Evolutionary conservation across 2,888 invertebrate species (phyloP).

Genomic region (Lordiphosa fenestrarum): DNA sequence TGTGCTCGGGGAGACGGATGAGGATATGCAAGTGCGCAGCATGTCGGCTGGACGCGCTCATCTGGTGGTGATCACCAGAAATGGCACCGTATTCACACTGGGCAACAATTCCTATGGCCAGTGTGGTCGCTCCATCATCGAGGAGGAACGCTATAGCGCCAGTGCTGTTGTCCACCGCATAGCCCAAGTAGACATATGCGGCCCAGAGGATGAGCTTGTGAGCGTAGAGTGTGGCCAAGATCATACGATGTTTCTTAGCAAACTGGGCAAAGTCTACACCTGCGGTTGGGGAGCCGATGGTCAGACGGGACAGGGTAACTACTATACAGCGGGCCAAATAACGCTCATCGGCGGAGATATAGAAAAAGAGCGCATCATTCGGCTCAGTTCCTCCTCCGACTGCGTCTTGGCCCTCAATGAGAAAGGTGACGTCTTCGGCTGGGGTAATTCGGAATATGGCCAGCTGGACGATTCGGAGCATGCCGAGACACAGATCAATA

Average conservation of each 20-base stretch:
- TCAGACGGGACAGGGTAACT: slow-evolving; percentile 91
- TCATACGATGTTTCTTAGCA: slow-evolving; percentile 87
- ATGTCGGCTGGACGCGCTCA: slow-evolving; percentile 93
- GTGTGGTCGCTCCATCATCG: slow-evolving; percentile 90
- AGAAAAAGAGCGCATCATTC: slow-evolving; percentile 88
- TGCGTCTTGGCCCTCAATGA: slow-evolving; percentile 94
- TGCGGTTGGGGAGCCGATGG: slow-evolving; percentile 98
- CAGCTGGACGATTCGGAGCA: slow-evolving; percentile 83
- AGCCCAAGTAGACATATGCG: slow-evolving; percentile 83
- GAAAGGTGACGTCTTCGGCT: slow-evolving; percentile 95
- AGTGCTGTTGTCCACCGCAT: slow-evolving; percentile 86
- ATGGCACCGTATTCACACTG: slow-evolving; percentile 89
- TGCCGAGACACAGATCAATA: slow-evolving; percentile 84
- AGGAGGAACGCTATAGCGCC: slow-evolving; percentile 87
- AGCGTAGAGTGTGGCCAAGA: slow-evolving; percentile 90
- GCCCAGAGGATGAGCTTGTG: slow-evolving; percentile 84
- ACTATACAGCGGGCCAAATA: slow-evolving; percentile 83
- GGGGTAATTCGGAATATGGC: slow-evolving; percentile 97
- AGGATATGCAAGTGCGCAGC: slow-evolving; percentile 75
- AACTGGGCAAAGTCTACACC: slow-evolving; percentile 89
- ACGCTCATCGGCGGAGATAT: slow-evolving; percentile 89
- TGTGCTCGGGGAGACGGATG: slow-evolving; percentile 82
- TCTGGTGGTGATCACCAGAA: slow-evolving; percentile 87
- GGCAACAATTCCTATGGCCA: slow-evolving; percentile 97
- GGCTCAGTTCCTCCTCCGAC: slow-evolving; percentile 90